Conservation (phyloP, 2,113 vertebrate species). For the Plestiodon gilberti region DNA sequence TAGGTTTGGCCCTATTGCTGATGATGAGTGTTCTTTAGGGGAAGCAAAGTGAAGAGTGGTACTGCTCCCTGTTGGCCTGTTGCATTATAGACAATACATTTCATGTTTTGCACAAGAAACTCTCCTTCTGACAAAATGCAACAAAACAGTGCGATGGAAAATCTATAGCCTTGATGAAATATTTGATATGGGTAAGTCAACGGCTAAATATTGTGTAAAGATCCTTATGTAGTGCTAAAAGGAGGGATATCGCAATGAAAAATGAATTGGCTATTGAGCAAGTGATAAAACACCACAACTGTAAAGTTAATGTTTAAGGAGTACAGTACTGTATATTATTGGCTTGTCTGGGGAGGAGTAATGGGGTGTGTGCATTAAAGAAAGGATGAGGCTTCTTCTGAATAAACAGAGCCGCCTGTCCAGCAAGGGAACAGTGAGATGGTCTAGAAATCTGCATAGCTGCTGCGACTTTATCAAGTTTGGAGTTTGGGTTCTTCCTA, state of each 20-base stretch:
- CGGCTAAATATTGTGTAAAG: not conserved
- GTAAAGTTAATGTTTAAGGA: not conserved
- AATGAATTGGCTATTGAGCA: not conserved
- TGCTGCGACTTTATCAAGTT: not conserved
- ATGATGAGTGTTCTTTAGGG: not conserved
- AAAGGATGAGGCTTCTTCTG: too few relatives aligned
- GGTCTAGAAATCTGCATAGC: not conserved
- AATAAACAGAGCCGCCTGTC: not conserved
- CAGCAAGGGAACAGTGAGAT: not conserved
- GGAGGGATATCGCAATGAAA: not conserved
- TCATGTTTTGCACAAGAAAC: constrained; percentile 19
- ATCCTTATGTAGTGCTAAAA: not conserved
- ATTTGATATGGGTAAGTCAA: not conserved
- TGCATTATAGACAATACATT: not conserved
- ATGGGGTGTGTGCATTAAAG: not conserved
- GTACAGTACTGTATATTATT: constrained; percentile 13
- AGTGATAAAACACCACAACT: not conserved
- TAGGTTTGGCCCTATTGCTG: not conserved
- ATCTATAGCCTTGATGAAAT: not conserved
- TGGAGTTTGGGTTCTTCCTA: too few relatives aligned
- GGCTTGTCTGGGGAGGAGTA: not conserved
- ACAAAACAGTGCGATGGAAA: not conserved
- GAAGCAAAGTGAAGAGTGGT: constrained; percentile 40
- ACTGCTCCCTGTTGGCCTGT: constrained; percentile 73
- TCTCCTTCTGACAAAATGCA: constrained; percentile 9